Evolutionary conservation across 2,113 vertebrate genomes (phyloP).

Genomic region (Bos indicus): DNA sequence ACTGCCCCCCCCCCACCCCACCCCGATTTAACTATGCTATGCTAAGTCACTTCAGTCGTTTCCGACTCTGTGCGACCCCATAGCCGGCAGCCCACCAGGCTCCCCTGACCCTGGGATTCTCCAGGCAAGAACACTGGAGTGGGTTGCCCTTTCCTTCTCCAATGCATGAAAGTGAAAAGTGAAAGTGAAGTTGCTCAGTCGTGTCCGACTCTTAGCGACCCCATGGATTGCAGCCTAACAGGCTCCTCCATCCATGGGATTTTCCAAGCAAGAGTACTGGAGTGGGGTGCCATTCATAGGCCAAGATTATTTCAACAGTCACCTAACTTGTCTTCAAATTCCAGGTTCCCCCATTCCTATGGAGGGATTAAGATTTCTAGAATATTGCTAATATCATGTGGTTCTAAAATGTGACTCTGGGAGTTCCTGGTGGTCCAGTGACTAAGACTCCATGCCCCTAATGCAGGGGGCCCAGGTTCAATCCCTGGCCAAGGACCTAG

Average conservation of each 20-base stretch:
- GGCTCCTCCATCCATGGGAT: too few species aligned
- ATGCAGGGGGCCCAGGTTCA: not conserved
- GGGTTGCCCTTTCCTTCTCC: too few species aligned
- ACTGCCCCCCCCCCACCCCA: fast-evolving
- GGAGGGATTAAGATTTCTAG: not conserved
- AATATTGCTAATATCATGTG: not conserved
- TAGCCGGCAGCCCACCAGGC: too few species aligned
- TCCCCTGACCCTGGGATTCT: too few species aligned
- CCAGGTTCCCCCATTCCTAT: not conserved
- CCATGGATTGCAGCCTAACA: too few species aligned
- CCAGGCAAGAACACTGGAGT: too few species aligned
- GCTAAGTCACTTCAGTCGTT: too few species aligned
- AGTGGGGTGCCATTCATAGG: not conserved
- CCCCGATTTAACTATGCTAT: not conserved
- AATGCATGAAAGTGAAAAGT: too few species aligned
- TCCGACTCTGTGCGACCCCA: too few species aligned
- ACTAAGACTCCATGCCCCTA: not conserved
- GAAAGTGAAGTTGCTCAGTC: too few species aligned
- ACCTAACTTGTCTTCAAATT: not conserved
- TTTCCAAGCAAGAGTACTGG: too few species aligned
- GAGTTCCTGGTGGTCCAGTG: not conserved
- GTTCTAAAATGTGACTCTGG: not conserved
- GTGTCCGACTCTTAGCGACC: too few species aligned
- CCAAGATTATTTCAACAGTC: not conserved
- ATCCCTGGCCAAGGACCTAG: not conserved